Percentiles rank a stretch among this genome's conserved stretches.
phyloP scores from a whole-genome alignment of 2,113 vertebrate genomes.

The Cariama cristata region DNA sequence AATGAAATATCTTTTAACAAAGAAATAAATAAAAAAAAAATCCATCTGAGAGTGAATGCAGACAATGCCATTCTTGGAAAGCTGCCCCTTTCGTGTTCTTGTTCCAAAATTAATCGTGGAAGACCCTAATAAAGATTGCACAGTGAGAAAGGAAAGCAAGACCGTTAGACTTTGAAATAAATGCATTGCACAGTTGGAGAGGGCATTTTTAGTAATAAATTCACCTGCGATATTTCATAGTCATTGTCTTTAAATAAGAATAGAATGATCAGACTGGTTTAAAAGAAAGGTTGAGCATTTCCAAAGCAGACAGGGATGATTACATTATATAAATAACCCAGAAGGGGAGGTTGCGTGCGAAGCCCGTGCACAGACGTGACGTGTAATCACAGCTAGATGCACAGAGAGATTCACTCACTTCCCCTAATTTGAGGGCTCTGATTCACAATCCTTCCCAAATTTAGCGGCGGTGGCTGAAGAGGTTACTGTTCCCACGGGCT shows the following conservation, averaged over 20 bases:
- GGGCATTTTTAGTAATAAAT: conserved; percentile 2
- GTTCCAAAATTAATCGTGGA: conserved; percentile 68
- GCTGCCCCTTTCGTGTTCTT: conserved; percentile 40
- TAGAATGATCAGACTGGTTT: not conserved
- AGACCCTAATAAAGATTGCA: conserved; percentile 26
- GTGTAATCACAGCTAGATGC: not conserved
- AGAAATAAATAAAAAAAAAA: conserved; percentile 57
- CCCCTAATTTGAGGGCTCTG: not conserved
- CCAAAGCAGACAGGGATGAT: not conserved
- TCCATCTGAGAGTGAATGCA: conserved; percentile 59
- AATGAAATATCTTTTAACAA: conserved; percentile 78
- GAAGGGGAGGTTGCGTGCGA: not conserved
- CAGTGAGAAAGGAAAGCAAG: conserved; percentile 32
- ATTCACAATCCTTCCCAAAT: not conserved
- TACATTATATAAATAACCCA: not conserved
- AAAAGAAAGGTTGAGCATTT: not conserved
- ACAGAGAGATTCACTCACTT: not conserved
- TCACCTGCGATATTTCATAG: not conserved
- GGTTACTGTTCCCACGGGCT: not conserved
- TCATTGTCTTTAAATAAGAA: not conserved
- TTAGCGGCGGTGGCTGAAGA: not conserved
- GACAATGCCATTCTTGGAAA: conserved; percentile 65
- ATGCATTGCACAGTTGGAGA: conserved; percentile 13
- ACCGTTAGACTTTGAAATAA: conserved; percentile 40
- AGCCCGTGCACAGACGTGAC: not conserved